Evolutionary conservation across 23 tunicate genomes (phyloP).

Genomic region (Styela plicata): DNA sequence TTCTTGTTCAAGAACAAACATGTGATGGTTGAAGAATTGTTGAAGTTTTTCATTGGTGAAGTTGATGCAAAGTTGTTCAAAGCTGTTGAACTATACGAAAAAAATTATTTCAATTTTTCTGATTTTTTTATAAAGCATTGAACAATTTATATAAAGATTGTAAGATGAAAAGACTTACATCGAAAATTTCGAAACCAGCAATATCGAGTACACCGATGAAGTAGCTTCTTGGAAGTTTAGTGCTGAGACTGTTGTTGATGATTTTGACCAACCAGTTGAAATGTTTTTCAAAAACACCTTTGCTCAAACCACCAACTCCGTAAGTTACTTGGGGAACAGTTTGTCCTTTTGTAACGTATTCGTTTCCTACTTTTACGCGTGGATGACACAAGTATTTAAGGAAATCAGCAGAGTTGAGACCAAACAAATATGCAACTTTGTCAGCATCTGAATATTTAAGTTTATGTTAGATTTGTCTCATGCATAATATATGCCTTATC

Average conservation of each 20-base stretch:
- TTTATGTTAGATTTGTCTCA: background rate
- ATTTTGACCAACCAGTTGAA: conserved; percentile 94
- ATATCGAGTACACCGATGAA: conserved; percentile 99
- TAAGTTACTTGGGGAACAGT: conserved; percentile 77
- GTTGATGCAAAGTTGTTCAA: conserved; percentile 99
- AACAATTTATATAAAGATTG: too few species aligned
- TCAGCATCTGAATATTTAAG: conserved; percentile 63
- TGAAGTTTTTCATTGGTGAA: conserved; percentile 99
- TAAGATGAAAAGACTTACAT: too few species aligned
- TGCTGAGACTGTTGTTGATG: conserved; percentile 83
- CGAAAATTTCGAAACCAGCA: conserved; percentile 99
- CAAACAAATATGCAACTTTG: conserved; percentile 94
- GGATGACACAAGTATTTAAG: conserved; percentile 86
- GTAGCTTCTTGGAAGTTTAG: conserved; percentile 95
- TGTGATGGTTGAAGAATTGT: conserved; percentile 99
- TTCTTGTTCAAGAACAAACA: conserved; percentile 99
- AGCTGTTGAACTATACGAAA: conserved; percentile 79
- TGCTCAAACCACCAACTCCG: conserved; percentile 79
- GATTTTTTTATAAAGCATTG: too few species aligned
- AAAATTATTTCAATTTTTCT: background rate
- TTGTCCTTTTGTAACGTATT: conserved; percentile 98
- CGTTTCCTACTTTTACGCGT: conserved; percentile 97
- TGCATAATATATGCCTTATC: background rate
- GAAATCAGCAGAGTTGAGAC: conserved; percentile 95
- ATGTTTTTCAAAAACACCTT: conserved; percentile 77